Base-by-base conservation (phyloP, 2,888 invertebrate genomes). In the Drosophila formosana region DNA sequence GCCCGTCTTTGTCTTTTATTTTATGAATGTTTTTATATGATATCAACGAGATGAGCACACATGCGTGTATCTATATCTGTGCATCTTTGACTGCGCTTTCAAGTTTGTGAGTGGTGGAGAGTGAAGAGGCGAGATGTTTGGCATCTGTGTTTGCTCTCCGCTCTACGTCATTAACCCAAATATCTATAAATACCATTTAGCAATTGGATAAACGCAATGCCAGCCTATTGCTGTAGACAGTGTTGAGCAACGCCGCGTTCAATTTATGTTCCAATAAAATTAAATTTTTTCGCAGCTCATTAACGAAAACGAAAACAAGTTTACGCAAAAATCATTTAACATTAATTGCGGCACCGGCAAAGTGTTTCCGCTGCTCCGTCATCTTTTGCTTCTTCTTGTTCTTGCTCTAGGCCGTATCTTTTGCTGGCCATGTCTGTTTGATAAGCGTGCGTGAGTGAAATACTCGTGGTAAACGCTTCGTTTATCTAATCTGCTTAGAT, bases 131-230 rank as follows among this genome's bases (percentile, higher is more conserved):
- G 37, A 11, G n/a, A 37, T 37, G 37, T 37, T 37, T 56, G 63
- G 78, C 75, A 75, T 76, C 78, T 78, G 74, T 61, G 71, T 75
- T 66, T 75, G 70, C 67, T 75, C 76, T 34, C 39, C 30, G 49
- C 37, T 68, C 71, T 65, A 75, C 89, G 66, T 87, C 84, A 87
- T 89, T 85, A 89, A 89, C 85, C 85, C 72, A 89, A 85, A 83
- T 83, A 77, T 80, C 80, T 83, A 76, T 75, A 75, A 80, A 88
- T 86, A 85, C 63, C 70, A 77, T 72, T 84, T 87, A 75, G 81
- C 85, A 78, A 85, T 80, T 78, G 72, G 47, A 67, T 72, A 61
- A 72, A 66, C 63, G 64, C 76, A 77, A 72, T 77, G 68, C 61
- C 76, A 75, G 18, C 30, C 37, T 41, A 8, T 46, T 47, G 49